phyloP scores from a whole-genome alignment of 2,113 vertebrate genomes.

The Thalassarche chlororhynchos region DNA sequence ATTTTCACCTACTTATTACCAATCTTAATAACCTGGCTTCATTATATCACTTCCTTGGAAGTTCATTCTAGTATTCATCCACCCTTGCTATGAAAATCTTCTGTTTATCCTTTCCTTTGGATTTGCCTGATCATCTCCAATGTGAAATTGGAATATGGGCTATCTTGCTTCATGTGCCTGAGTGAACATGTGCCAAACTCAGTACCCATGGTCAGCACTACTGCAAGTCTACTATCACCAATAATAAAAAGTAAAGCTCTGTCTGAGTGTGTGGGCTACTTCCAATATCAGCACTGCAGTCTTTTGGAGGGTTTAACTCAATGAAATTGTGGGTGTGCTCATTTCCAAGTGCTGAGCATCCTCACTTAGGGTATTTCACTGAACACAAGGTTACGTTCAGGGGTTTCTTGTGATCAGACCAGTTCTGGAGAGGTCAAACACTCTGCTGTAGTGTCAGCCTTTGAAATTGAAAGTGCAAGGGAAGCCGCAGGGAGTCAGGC shows the following conservation, averaged over 20 bases:
- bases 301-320: not conserved
- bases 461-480: not conserved
- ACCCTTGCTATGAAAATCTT: not conserved
- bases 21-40: not conserved
- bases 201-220: not conserved
- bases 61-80: not conserved
- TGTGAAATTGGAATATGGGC: accelerated
- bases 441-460: not conserved
- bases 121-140: not conserved
- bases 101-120: not conserved
- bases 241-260: not conserved
- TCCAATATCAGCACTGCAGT: not conserved
- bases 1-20: not conserved
- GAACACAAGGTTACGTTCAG: not conserved
- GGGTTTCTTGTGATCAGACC: not conserved
- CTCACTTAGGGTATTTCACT: not conserved
- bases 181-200: not conserved
- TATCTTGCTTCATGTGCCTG: not conserved
- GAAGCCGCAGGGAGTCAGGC: not conserved
- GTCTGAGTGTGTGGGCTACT: not conserved
- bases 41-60: not conserved
- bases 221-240: not conserved
- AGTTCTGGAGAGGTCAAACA: not conserved
- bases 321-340: not conserved
- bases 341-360: not conserved